Evolutionary conservation across 2,113 vertebrate genomes (phyloP).

Genomic region (Mirza zaza): DNA sequence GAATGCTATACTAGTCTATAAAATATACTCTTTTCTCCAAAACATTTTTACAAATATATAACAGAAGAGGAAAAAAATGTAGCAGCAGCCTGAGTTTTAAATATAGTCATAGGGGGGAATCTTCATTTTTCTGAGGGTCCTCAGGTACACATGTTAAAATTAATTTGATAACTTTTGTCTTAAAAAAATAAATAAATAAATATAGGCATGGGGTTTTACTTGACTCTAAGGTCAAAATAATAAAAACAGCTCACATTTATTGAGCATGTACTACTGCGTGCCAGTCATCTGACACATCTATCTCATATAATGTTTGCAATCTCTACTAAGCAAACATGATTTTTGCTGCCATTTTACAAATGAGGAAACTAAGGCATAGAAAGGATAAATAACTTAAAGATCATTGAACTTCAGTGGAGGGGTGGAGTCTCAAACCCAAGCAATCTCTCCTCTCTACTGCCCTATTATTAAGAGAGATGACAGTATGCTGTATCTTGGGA

Average conservation of each 20-base stretch:
- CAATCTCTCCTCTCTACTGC: not conserved
- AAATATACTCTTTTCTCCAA: not conserved
- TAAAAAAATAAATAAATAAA: not conserved
- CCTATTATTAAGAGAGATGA: too few species aligned
- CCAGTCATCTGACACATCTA: not conserved
- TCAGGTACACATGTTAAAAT: too few species aligned
- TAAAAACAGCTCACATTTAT: not conserved
- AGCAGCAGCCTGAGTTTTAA: not conserved
- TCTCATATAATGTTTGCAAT: not conserved
- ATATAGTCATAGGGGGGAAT: not conserved
- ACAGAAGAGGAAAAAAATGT: not conserved
- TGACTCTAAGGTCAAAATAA: not conserved
- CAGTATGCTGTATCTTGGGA: not conserved
- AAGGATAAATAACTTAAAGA: not conserved
- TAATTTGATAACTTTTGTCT: too few species aligned
- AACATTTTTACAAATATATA: not conserved
- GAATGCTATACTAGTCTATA: not conserved
- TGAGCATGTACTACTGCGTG: fast-evolving
- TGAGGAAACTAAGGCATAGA: not conserved
- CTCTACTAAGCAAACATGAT: not conserved
- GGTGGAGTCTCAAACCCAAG: not conserved
- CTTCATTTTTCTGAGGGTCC: too few species aligned
- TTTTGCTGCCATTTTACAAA: not conserved
- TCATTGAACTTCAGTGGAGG: not conserved
- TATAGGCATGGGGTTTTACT: not conserved